Evolutionary conservation across 2,113 vertebrate genomes (phyloP), one percentile per base, ranked within the genome.

Genomic region (Neolamprologus hecqui): DNA sequence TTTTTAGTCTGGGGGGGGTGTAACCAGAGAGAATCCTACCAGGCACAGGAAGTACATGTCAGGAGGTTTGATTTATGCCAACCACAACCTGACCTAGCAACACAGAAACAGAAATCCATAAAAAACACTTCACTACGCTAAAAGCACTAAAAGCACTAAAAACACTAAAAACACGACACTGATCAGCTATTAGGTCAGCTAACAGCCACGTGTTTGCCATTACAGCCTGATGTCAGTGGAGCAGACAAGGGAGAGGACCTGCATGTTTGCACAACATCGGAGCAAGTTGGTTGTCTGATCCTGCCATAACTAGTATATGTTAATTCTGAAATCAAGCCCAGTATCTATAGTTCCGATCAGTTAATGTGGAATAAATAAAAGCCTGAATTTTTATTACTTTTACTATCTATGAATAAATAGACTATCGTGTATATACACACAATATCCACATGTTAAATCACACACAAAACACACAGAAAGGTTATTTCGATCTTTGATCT

Each of bases 221-320:
- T n/a, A 0, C 10, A 37, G 6, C 33, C 33, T 65, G 65, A 4
- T 14, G 65, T 42, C 35, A 42, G 35, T 23, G 35, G 35, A 42
- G 63, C 33, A 40, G 12, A 42, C 5, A 40, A 21, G 35, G 35
- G 35, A 70, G 35, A 70, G n/a, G 35, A 14, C 11, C 35, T 21
- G 1, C 33, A 40, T 40, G 19, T 21, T 40, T 68, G 33, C 35
- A 0, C 63, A 68, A 21, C 35, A 68, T 0, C 35, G 0, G n/a
- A 68, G 63, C 7, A 0, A 68, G 7, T 23, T 14, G 35, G 63
- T 37, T 68, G 10, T 21, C 33, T 35, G 63, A 21, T 68, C 19
- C 63, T 68, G 33, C 4, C 6, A 35, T n/a, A 65, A 65, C 31
- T 5, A 65, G 19, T 37, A 37, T n/a, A 13, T 65, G 31, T 40